phyloP scores from a whole-genome alignment of 2,888 invertebrate species.

The Limnephilus lunatus region DNA sequence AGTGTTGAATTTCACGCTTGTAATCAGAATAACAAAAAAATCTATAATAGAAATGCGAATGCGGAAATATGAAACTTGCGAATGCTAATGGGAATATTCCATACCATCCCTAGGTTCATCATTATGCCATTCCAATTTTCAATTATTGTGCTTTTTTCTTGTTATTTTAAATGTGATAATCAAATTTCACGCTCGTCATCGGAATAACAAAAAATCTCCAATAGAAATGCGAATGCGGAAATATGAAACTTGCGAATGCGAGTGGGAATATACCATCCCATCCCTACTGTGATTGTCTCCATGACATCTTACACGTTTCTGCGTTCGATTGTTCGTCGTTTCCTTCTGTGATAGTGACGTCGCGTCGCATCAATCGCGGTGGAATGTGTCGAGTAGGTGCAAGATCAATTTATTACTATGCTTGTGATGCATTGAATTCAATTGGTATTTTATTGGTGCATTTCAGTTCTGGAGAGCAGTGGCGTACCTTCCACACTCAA shows the following conservation, averaged over 20 bases:
- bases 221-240: not conserved
- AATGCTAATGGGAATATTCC: not conserved
- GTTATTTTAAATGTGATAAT: no score
- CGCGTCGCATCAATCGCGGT: not conserved
- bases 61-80: not conserved
- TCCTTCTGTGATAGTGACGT: not conserved
- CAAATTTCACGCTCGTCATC: not conserved
- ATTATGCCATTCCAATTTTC: no score
- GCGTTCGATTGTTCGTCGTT: not conserved
- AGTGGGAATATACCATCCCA: not conserved
- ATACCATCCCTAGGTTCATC: no score
- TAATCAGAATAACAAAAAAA: not conserved
- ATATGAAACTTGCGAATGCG: not conserved
- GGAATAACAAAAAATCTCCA: not conserved
- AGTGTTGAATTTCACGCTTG: not conserved
- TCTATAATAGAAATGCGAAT: not conserved
- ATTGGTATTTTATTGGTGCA: not conserved
- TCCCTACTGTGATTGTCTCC: not conserved
- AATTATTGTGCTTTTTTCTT: no score
- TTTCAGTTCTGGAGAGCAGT: not conserved
- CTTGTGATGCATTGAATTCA: not conserved
- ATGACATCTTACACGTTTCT: not conserved
- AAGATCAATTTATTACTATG: not conserved
- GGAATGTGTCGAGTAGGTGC: not conserved
- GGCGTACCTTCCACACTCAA: not conserved